Conservation (phyloP, 2,113 vertebrate species). For the Anolis carolinensis region DNA sequence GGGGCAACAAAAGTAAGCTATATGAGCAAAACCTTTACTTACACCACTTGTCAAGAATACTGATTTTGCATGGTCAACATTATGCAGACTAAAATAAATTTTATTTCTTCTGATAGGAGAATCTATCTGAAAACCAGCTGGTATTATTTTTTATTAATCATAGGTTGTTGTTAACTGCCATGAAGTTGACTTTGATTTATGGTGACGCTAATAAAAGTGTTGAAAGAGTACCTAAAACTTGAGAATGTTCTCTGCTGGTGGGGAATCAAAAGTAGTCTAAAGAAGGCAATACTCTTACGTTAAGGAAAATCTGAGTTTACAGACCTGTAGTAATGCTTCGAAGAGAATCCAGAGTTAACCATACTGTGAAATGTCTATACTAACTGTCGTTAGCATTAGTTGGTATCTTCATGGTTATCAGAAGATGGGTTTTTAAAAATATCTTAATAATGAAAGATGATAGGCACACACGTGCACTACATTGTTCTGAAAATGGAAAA, state of each 20-base stretch:
- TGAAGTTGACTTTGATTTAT: too few relatives aligned
- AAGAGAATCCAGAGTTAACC: neutral
- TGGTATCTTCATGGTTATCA: neutral
- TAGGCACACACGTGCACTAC: too few relatives aligned
- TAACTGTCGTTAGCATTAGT: neutral
- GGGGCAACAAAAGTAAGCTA: neutral
- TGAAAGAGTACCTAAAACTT: neutral
- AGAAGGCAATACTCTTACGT: neutral
- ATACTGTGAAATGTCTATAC: neutral
- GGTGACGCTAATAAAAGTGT: neutral
- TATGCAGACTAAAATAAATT: constrained; percentile 35
- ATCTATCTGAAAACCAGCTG: neutral
- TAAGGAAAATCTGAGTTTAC: neutral
- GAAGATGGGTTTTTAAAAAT: constrained; percentile 22
- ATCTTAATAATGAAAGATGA: neutral
- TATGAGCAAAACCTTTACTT: constrained; percentile 13
- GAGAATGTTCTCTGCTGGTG: neutral
- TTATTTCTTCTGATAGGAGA: constrained; percentile 38
- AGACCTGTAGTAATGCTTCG: neutral
- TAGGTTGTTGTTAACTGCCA: neutral
- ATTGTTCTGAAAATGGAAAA: neutral
- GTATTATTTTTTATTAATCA: constrained; percentile 9
- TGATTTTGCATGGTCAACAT: constrained; percentile 43
- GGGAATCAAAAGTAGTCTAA: constrained; percentile 22
- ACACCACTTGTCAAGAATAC: constrained; percentile 10